Evolutionary conservation across 2,113 vertebrate species (phyloP).

Genomic region (Mugil cephalus): DNA sequence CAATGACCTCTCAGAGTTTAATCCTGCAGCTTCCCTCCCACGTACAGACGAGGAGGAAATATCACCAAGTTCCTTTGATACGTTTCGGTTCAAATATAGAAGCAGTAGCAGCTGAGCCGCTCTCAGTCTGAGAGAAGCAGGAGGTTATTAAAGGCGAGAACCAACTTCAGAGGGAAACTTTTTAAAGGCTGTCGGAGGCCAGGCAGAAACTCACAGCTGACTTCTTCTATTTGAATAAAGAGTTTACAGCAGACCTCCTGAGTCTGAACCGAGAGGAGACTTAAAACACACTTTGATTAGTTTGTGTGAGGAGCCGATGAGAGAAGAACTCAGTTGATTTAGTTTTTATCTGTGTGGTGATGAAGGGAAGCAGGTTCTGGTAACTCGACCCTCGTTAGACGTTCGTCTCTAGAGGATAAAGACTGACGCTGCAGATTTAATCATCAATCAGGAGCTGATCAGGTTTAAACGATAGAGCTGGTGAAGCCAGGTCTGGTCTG

Average conservation of each 20-base stretch:
- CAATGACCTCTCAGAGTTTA: constrained; percentile 40
- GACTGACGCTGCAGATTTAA: too few species aligned
- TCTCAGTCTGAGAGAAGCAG: not conserved
- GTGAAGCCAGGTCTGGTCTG: too few species aligned
- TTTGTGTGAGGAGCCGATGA: too few species aligned
- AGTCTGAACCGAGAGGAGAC: too few species aligned
- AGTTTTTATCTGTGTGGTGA: too few species aligned
- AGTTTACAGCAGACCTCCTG: not conserved
- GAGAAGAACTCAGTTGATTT: too few species aligned
- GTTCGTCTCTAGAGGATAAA: too few species aligned
- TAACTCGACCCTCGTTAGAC: too few species aligned
- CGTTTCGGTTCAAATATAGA: constrained; percentile 7
- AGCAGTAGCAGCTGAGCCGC: not conserved
- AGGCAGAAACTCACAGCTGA: not conserved
- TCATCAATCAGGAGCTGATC: too few species aligned
- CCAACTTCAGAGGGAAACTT: constrained; percentile 15
- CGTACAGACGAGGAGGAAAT: not conserved
- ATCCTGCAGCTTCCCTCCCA: constrained; percentile 40
- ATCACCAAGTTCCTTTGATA: constrained; percentile 1
- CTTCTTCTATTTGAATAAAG: not conserved
- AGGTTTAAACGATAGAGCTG: too few species aligned
- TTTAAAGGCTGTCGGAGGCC: not conserved
- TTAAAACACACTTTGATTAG: too few species aligned
- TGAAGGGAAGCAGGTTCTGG: too few species aligned
- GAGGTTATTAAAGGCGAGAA: constrained; percentile 16